Conservation (phyloP, 2,888 invertebrate genomes). For the Dusona sp. region DNA sequence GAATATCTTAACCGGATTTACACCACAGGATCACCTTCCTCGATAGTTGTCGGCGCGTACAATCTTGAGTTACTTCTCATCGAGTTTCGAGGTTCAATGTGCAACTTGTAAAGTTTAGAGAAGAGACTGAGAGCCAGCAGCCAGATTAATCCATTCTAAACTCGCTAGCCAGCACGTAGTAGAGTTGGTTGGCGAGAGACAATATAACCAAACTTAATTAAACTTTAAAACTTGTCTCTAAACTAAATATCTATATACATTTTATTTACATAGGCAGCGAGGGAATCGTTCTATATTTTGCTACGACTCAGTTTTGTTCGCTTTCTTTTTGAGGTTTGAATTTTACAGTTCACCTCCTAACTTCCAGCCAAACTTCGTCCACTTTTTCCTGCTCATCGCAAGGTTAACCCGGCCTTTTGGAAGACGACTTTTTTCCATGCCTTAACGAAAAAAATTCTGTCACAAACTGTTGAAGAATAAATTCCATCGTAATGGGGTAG, state of each 20-base stretch:
- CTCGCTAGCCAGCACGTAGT: slow-evolving; percentile 9
- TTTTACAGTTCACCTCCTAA: not conserved
- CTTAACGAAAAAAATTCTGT: not conserved
- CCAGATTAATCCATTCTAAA: slow-evolving; percentile 45
- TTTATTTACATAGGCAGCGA: not conserved
- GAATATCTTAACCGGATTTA: slow-evolving; percentile 24
- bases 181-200: slow-evolving; percentile 30
- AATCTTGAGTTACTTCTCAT: slow-evolving; percentile 24
- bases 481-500: not conserved
- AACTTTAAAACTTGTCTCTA: slow-evolving; percentile 52
- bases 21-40: slow-evolving; percentile 32
- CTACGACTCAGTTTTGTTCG: not conserved
- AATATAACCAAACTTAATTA: slow-evolving; percentile 63
- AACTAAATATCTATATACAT: slow-evolving; percentile 15
- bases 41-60: slow-evolving; percentile 30
- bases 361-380: not conserved
- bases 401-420: not conserved
- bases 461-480: not conserved
- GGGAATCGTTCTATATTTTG: not conserved
- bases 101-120: slow-evolving; percentile 32
- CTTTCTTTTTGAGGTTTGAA: not conserved
- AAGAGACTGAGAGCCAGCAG: slow-evolving; percentile 28
- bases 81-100: slow-evolving; percentile 47
- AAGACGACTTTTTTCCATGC: not conserved
- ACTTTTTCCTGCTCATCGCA: not conserved